Conservation (phyloP, 1,140 invertebrate species). For the Cydia splendana region DNA sequence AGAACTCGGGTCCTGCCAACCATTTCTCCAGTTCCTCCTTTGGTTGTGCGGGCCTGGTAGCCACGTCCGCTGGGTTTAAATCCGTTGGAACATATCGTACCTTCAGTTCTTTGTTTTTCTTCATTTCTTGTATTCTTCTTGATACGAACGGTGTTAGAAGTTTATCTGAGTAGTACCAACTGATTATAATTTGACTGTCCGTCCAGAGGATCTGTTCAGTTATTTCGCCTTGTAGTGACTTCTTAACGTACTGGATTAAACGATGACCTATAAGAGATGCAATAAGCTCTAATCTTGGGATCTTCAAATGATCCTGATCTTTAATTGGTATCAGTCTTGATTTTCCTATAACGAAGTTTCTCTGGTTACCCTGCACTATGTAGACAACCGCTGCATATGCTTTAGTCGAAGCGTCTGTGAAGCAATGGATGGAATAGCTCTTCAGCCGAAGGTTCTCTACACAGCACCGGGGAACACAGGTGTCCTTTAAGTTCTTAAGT, state of each 20-base stretch:
- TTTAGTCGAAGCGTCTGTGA: slow-evolving; percentile 28
- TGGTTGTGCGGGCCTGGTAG: background rate
- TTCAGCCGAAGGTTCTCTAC: background rate
- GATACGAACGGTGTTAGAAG: slow-evolving; percentile 20
- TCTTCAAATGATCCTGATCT: slow-evolving; percentile 1
- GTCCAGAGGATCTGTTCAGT: slow-evolving; percentile 5
- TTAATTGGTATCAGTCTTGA: background rate
- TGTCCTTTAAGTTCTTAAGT: background rate
- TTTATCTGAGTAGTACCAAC: slow-evolving; percentile 6
- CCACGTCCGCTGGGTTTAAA: slow-evolving; percentile 25
- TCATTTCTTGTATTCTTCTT: slow-evolving; percentile 25
- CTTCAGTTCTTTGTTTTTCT: background rate
- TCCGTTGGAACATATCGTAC: background rate
- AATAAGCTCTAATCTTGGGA: slow-evolving; percentile 21
- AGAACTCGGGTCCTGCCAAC: no score
- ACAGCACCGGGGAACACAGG: background rate
- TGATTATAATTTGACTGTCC: slow-evolving; percentile 22
- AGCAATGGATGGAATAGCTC: slow-evolving; percentile 20
- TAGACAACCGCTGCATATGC: slow-evolving; percentile 30
- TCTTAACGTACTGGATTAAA: slow-evolving; percentile 1
- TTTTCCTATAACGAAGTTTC: slow-evolving; percentile 20
- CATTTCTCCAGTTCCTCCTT: no score
- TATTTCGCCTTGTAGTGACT: background rate
- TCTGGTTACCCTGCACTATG: no score
- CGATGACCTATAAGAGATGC: slow-evolving; percentile 1